Evolutionary conservation across 2,888 invertebrate species (phyloP).

Genomic region (Electrophaes corylata): DNA sequence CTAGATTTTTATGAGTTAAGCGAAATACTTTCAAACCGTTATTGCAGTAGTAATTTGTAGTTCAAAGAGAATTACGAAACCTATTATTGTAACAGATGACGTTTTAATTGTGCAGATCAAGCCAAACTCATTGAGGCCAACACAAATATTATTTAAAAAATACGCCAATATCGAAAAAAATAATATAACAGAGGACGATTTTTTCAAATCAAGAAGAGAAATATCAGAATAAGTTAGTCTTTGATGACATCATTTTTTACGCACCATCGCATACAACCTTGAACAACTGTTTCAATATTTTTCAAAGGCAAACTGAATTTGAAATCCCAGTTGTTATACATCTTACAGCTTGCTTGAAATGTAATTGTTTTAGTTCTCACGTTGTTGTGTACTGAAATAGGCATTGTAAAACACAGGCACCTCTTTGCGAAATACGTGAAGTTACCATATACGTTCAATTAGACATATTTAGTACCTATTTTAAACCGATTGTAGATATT

Average conservation of each 20-base stretch:
- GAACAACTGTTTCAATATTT: slow-evolving; percentile 22
- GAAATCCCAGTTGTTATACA: slow-evolving; percentile 24
- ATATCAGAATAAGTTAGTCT: not conserved
- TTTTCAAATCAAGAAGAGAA: not conserved
- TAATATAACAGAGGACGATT: not conserved
- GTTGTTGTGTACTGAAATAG: slow-evolving; percentile 7
- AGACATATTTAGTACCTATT: too few relatives aligned
- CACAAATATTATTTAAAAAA: not conserved
- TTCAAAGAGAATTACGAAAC: slow-evolving; percentile 7
- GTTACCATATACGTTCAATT: too few relatives aligned
- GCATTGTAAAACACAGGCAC: slow-evolving; percentile 1
- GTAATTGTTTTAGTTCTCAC: slow-evolving; percentile 22
- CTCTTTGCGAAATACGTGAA: not conserved
- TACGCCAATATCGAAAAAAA: not conserved
- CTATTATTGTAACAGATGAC: not conserved
- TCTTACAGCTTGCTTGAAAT: slow-evolving; percentile 29
- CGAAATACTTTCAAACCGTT: slow-evolving; percentile 12
- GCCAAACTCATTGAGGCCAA: not conserved
- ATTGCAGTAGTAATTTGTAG: slow-evolving; percentile 2
- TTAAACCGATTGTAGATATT: too few relatives aligned
- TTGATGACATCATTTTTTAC: slow-evolving; percentile 13
- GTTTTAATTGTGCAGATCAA: not conserved
- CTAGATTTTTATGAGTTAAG: slow-evolving; percentile 23
- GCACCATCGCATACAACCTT: slow-evolving; percentile 21
- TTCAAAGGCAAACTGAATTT: slow-evolving; percentile 21